Conservation (phyloP, 2,888 invertebrate genomes). For the Leptinotarsa juncta region DNA sequence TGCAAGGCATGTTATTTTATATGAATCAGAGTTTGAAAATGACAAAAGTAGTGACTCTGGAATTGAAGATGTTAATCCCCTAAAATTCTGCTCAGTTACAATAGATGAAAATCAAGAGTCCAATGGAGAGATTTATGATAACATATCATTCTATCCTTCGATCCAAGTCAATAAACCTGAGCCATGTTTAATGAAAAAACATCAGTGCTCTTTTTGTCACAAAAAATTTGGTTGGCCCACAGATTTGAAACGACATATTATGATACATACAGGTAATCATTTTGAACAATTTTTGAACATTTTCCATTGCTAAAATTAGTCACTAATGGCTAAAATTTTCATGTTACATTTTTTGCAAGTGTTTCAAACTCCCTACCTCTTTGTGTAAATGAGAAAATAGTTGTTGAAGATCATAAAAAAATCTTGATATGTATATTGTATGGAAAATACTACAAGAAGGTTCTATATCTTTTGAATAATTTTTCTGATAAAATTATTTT, state of each 20-base stretch:
- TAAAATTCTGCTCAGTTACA: slow-evolving; percentile 58
- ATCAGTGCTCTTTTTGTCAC: slow-evolving; percentile 61
- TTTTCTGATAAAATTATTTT: too few species aligned
- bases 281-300: background rate
- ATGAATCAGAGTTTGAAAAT: slow-evolving; percentile 31
- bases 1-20: slow-evolving; percentile 56
- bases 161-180: background rate
- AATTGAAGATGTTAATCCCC: slow-evolving; percentile 54
- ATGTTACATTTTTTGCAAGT: too few species aligned
- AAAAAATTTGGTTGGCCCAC: slow-evolving; percentile 65
- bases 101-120: slow-evolving; percentile 49
- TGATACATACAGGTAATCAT: slow-evolving; percentile 60
- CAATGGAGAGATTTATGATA: background rate
- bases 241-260: slow-evolving; percentile 64
- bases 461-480: too few species aligned
- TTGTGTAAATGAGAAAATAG: too few species aligned
- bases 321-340: too few species aligned
- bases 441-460: too few species aligned
- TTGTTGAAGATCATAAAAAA: too few species aligned
- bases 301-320: too few species aligned
- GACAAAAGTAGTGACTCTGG: slow-evolving; percentile 44
- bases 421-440: too few species aligned
- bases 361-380: too few species aligned
- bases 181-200: slow-evolving; percentile 50
- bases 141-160: background rate